Evolutionary conservation across 2,888 invertebrate species (phyloP).

Genomic region (Cynaeus angustus): DNA sequence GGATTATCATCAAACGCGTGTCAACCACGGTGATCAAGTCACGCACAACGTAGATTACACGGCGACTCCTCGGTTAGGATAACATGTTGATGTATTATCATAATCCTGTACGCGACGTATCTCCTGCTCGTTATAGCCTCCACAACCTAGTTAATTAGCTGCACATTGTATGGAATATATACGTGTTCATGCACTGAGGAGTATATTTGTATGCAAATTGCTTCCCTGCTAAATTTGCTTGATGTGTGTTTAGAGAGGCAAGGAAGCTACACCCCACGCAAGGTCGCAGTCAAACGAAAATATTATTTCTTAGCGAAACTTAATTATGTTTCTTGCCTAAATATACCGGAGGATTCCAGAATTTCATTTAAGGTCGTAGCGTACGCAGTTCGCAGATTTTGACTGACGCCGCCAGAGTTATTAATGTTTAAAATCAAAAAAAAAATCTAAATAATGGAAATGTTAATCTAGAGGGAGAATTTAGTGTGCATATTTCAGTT

Average conservation of each 20-base stretch:
- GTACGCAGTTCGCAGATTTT: too few relatives aligned
- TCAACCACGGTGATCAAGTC: constrained; percentile 32
- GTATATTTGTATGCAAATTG: constrained; percentile 44
- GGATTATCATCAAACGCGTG: constrained; percentile 37
- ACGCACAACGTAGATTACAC: constrained; percentile 41
- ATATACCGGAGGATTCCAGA: background rate
- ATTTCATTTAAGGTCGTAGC: too few relatives aligned
- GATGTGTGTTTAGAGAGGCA: constrained; percentile 27
- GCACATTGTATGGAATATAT: constrained; percentile 36
- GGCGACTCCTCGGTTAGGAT: constrained; percentile 35
- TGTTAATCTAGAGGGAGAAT: too few relatives aligned
- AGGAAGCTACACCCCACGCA: constrained; percentile 15
- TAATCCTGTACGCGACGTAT: constrained; percentile 45
- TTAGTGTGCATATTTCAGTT: too few relatives aligned
- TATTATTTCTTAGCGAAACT: background rate
- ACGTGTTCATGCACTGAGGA: constrained; percentile 44
- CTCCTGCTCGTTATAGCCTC: constrained; percentile 45
- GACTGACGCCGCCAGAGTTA: too few relatives aligned
- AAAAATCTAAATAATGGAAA: too few relatives aligned
- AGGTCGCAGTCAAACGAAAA: background rate
- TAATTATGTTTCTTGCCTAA: background rate
- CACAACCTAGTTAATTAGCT: constrained; percentile 49
- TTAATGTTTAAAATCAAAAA: too few relatives aligned
- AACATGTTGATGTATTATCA: constrained; percentile 42
- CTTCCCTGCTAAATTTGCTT: constrained; percentile 19